These are phyloP conservation scores for Ceyx melanurus DNA, from an alignment of 2,113 vertebrate species.

Conservation along the genomic window DNA sequence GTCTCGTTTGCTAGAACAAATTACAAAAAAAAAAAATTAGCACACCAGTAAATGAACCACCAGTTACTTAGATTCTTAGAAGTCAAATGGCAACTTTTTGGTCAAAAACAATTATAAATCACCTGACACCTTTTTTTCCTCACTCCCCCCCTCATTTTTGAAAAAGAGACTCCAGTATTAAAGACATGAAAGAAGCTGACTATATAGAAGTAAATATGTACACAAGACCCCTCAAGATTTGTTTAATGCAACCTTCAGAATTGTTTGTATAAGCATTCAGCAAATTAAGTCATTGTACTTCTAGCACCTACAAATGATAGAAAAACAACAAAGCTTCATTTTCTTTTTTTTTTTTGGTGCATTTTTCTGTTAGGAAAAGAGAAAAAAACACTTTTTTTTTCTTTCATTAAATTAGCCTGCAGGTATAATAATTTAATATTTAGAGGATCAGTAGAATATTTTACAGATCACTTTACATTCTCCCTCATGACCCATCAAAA, in stretches of 20 bases:
- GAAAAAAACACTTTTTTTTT: not conserved
- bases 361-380: constrained; percentile 42
- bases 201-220: not conserved
- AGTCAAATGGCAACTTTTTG: not conserved
- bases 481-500: constrained; percentile 84
- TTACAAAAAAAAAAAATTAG: constrained; percentile 57
- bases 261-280: constrained; percentile 26
- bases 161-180: not conserved
- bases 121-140: not conserved
- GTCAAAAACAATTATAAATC: not conserved
- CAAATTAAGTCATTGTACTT: constrained; percentile 39
- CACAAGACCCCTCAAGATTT: not conserved
- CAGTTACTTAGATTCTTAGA: not conserved
- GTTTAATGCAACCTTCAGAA: constrained; percentile 21
- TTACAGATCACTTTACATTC: constrained; percentile 84
- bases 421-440: constrained; percentile 82
- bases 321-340: constrained; percentile 40
- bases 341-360: not conserved
- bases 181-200: not conserved
- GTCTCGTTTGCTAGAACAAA: constrained; percentile 86
- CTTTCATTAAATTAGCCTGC: constrained; percentile 74
- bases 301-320: constrained; percentile 1
- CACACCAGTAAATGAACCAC: not conserved
- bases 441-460: constrained; percentile 84
- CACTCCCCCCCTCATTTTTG: no score